Conservation (phyloP, 2,797 vertebrate species). For the Chlorospingus semifuscus region DNA sequence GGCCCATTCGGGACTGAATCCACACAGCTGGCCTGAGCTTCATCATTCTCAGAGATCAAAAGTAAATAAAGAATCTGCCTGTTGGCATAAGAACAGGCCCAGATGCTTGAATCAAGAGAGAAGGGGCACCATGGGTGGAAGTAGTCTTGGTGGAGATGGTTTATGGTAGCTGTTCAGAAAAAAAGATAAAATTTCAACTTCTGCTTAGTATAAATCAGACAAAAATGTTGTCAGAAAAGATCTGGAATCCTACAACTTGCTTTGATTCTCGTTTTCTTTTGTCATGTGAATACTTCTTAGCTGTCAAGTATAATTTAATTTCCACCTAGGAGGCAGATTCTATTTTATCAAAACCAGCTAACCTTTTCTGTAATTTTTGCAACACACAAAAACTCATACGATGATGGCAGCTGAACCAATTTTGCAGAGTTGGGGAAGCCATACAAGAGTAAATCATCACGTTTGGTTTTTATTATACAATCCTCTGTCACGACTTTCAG, state of each 20-base stretch:
- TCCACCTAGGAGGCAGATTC: background rate
- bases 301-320: background rate
- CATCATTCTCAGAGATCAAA: background rate
- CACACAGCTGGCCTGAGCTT: background rate
- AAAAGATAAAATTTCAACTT: background rate
- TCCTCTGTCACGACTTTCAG: background rate
- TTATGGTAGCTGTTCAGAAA: background rate
- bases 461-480: background rate
- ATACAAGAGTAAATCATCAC: background rate
- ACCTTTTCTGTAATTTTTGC: background rate
- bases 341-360: slow-evolving; percentile 16
- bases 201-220: background rate
- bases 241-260: background rate
- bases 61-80: background rate
- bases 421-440: background rate
- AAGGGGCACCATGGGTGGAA: background rate
- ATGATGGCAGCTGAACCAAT: background rate
- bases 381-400: background rate
- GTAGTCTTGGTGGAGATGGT: background rate
- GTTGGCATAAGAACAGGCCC: background rate
- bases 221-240: background rate
- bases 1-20: background rate
- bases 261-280: slow-evolving; percentile 3
- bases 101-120: background rate
- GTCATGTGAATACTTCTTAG: background rate